phyloP scores from a whole-genome alignment of 2,113 vertebrate species.

The Calypte anna region DNA sequence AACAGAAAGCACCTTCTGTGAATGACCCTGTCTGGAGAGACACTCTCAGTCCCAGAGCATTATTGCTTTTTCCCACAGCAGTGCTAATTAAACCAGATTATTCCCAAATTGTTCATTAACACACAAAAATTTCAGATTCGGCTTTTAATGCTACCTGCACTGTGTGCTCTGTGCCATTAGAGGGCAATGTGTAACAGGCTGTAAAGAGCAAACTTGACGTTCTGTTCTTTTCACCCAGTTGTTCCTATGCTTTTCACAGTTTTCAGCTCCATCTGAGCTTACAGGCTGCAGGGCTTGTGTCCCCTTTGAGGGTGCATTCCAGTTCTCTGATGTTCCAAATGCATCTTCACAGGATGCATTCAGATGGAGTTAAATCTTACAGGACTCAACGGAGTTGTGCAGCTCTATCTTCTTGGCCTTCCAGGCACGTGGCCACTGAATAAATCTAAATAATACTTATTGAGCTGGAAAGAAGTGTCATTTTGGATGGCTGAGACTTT shows the following conservation, averaged over 20 bases:
- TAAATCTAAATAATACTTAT: background rate
- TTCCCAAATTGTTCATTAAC: background rate
- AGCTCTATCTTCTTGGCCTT: background rate
- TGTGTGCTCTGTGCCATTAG: slow-evolving; percentile 16
- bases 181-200: slow-evolving; percentile 37
- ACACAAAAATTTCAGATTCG: background rate
- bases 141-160: background rate
- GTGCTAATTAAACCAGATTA: background rate
- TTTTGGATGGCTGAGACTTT: background rate
- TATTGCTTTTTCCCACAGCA: background rate
- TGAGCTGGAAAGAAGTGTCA: background rate
- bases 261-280: background rate
- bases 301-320: background rate
- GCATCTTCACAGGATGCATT: accelerated
- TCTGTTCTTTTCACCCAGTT: background rate
- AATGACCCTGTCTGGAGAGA: background rate
- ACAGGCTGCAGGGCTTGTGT: background rate
- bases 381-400: background rate
- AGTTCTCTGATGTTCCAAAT: background rate
- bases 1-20: background rate
- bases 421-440: background rate
- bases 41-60: background rate
- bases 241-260: background rate
- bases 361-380: background rate
- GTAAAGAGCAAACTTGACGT: accelerated